Conservation (phyloP, 2,797 vertebrate genomes). For the Bovichtus diacanthus region DNA sequence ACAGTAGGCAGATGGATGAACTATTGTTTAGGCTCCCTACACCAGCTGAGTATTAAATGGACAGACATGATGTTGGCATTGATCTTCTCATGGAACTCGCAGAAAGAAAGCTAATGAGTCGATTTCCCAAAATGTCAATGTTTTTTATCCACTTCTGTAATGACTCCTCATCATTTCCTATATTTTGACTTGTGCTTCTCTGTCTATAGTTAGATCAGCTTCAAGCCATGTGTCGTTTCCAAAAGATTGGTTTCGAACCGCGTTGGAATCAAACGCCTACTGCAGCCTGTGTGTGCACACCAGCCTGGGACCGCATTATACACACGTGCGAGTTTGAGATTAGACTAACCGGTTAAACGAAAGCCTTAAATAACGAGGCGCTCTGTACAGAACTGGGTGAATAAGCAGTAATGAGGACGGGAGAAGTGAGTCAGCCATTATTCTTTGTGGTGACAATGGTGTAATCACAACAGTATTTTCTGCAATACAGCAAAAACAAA, state of each 20-base stretch:
- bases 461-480: conserved; percentile 2
- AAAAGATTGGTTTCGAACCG: too few species aligned
- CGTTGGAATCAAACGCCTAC: accelerated
- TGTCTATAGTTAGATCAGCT: not conserved
- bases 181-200: not conserved
- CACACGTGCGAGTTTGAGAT: too few species aligned
- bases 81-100: too few species aligned
- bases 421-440: conserved; percentile 25
- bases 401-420: conserved; percentile 19
- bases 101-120: too few species aligned
- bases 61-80: not conserved
- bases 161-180: not conserved
- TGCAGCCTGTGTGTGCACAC: too few species aligned
- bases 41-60: not conserved
- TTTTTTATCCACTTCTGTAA: too few species aligned
- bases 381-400: not conserved
- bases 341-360: conserved; percentile 16
- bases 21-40: not conserved
- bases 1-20: not conserved
- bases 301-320: not conserved
- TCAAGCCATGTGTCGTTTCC: too few species aligned
- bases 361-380: not conserved
- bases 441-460: conserved; percentile 17
- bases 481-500: conserved; percentile 17
- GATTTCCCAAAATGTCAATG: too few species aligned